Base-by-base conservation (phyloP, 2,797 vertebrate species). In the Paratrypauchen microcephalus region DNA sequence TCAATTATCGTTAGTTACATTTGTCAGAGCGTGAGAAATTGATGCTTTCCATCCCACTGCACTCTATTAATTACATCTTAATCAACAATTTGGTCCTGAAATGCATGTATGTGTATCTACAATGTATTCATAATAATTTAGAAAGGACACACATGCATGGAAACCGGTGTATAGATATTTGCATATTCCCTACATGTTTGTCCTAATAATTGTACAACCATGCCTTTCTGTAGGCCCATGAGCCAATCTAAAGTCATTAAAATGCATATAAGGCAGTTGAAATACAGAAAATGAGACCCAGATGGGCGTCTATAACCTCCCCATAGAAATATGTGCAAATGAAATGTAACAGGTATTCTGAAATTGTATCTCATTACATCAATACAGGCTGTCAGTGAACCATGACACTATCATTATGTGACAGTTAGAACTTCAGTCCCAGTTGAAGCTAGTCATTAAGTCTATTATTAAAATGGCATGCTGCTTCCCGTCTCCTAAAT, bases 1-100 rank as follows among this genome's bases (percentile, higher is more conserved):
- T 75, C 47, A 72, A 70, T 83, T 50, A 73, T 79, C 72, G 16
- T 26, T 15, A 18, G 11, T 41, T 69, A 26, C 26, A 80, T 78
- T 69, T 81, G 39, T 70, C 61, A 64, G 41, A 64, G 32, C 23
- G 60, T 12, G 5, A 62, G 4, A 39, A 59, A 36, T 32, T 70
- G 45, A 65, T 55, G 61, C 47, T 62, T 70, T 67, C 77, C 18
- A 57, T 54, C 47, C 23, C 50, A 15, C 3, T 48, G 56, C 30
- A 47, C 54, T n/a, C 55, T 67, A 32, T 74, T 73, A 66, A 59
- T 77, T 69, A 57, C 59, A 60, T 72, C 21, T 62, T 48, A 47
- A 64, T 71, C 23, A 61, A 68, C 2, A 39, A 50, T 61, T 5
- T 16, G 15, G 23, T 8, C 15, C 61, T 23, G 21, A 45, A 64